Evolutionary conservation across 2,888 invertebrate genomes (phyloP).

Genomic region (Hyposoter dolosus): DNA sequence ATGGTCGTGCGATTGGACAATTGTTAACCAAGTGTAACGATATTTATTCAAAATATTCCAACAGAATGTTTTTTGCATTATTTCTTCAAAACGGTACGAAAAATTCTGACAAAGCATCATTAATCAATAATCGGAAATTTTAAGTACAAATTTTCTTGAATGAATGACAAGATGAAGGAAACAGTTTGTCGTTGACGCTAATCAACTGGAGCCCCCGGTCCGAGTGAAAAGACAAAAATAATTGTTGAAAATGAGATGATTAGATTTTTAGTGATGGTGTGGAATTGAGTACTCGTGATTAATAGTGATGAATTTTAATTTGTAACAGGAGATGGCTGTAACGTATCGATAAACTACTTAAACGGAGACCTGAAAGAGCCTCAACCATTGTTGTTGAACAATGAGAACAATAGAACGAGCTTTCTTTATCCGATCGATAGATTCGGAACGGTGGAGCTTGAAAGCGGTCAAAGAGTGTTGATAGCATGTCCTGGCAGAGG

Average conservation of each 20-base stretch:
- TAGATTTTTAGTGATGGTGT: not conserved
- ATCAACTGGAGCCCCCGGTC: too few species aligned
- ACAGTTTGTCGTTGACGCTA: too few species aligned
- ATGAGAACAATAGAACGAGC: conserved; percentile 39
- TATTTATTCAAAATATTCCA: not conserved
- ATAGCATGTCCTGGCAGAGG: conserved; percentile 78
- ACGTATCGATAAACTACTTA: conserved; percentile 81
- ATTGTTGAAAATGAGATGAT: not conserved
- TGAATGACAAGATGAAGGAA: not conserved
- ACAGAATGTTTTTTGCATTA: not conserved
- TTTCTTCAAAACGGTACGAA: not conserved
- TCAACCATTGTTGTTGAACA: conserved; percentile 87
- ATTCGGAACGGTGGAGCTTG: conserved; percentile 70
- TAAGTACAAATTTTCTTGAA: not conserved
- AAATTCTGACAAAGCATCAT: not conserved
- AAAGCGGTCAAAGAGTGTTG: conserved; percentile 69
- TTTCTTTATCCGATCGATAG: conserved; percentile 75
- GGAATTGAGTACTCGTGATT: not conserved
- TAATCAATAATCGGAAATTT: not conserved
- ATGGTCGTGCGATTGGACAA: too few species aligned
- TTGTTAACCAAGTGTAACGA: too few species aligned
- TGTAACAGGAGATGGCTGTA: conserved; percentile 79
- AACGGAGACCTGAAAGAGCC: conserved; percentile 86
- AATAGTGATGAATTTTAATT: conserved; percentile 31
- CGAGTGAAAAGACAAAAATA: too few species aligned